These are phyloP conservation scores for Notospermus geniculatus DNA, from an alignment of 1,140 invertebrate species.

Conservation along the genomic window DNA sequence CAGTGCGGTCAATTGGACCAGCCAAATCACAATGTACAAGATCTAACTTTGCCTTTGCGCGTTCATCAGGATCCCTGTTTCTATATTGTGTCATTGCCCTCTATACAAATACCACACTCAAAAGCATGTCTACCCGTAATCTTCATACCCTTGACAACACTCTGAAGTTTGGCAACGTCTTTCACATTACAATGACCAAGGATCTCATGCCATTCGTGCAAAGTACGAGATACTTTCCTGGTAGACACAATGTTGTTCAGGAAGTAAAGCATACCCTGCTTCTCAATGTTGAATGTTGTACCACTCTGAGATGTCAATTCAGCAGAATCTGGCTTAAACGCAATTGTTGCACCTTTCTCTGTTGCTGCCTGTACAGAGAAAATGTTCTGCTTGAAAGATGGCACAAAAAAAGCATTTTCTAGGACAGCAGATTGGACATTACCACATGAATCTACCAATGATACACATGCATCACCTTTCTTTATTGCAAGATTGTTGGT, in stretches of 20 bases:
- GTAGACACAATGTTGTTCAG: neutral
- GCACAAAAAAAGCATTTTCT: constrained; percentile 18
- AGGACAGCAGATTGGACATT: neutral
- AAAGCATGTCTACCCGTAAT: neutral
- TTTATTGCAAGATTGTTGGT: constrained; percentile 1
- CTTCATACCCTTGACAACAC: constrained; percentile 9
- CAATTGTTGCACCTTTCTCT: constrained; percentile 10
- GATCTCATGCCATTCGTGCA: constrained; percentile 9
- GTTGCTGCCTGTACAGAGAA: constrained; percentile 22
- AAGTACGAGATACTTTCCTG: neutral
- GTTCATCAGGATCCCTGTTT: neutral
- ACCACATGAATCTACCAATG: constrained; percentile 11
- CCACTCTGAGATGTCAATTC: neutral
- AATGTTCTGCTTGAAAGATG: constrained; percentile 18
- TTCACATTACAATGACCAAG: constrained; percentile 12
- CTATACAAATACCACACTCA: constrained; percentile 7
- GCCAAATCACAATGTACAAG: constrained; percentile 20
- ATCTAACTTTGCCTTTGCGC: constrained; percentile 7
- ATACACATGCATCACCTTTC: constrained; percentile 13
- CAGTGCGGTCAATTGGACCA: constrained; percentile 13
- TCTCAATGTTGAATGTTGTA: constrained; percentile 5
- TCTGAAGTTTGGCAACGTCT: constrained; percentile 3
- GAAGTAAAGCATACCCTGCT: constrained; percentile 7
- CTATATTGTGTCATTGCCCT: constrained; percentile 9
- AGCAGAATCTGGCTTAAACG: constrained; percentile 2